Conservation (phyloP, 2,888 invertebrate species). For the Bhutanitis thaidina region DNA sequence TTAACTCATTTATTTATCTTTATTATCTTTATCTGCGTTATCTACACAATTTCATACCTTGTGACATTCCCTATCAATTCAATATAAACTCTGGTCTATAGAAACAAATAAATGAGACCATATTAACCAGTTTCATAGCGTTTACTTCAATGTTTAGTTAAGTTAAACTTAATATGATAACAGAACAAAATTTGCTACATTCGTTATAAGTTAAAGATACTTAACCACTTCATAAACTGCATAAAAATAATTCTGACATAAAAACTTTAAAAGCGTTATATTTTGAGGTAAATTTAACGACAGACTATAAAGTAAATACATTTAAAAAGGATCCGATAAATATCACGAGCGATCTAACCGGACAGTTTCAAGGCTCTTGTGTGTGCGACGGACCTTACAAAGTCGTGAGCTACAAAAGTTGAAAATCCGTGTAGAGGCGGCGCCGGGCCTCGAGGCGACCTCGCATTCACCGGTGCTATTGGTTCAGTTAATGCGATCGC, state of each 20-base stretch:
- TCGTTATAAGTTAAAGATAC: no score
- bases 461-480: constrained; percentile 71
- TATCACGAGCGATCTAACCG: constrained; percentile 14
- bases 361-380: constrained; percentile 22
- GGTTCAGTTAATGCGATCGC: constrained; percentile 62
- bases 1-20: no score
- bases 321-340: constrained; percentile 14
- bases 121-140: no score
- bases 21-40: no score
- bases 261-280: no score
- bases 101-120: no score
- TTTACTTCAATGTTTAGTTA: no score
- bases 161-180: no score
- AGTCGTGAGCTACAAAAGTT: constrained; percentile 23
- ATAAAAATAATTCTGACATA: not conserved
- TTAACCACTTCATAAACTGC: not conserved
- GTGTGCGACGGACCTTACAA: constrained; percentile 22
- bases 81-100: no score
- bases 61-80: no score
- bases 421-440: constrained; percentile 23
- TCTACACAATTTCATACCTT: no score
- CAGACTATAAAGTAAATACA: constrained; percentile 5
- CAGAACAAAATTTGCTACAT: no score
- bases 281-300: constrained; percentile 4
- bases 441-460: constrained; percentile 57